These are phyloP conservation scores for Dipus sagitta DNA, from an alignment of 2,797 vertebrate genomes.

Conservation along the genomic window DNA sequence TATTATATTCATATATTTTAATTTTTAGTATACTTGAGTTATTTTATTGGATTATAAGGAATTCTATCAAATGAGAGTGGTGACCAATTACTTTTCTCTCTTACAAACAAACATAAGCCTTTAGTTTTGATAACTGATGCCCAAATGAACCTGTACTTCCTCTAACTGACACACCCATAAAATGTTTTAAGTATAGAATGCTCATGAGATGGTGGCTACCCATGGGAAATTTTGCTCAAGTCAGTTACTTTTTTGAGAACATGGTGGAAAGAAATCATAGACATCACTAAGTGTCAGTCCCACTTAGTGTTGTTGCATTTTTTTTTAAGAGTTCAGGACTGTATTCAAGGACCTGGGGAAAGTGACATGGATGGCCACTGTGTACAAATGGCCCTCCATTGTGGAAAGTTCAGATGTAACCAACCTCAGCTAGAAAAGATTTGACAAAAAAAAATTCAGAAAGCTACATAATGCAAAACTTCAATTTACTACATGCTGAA, in stretches of 20 bases:
- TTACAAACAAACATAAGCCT: not conserved
- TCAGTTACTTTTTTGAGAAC: not conserved
- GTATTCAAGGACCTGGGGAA: not conserved
- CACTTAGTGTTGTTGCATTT: not conserved
- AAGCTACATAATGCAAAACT: not conserved
- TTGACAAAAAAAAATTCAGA: not conserved
- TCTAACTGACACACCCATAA: not conserved
- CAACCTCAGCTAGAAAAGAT: not conserved
- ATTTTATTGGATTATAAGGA: constrained; percentile 14
- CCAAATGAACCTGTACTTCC: not conserved
- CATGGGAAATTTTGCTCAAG: not conserved
- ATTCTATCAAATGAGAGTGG: not conserved
- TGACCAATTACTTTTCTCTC: not conserved
- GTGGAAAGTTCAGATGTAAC: not conserved
- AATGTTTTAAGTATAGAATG: not conserved
- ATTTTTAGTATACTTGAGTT: not conserved
- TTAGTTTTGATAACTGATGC: not conserved
- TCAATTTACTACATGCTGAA: not conserved
- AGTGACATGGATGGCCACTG: not conserved
- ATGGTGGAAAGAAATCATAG: not conserved
- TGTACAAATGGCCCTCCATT: not conserved
- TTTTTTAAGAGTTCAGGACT: not conserved
- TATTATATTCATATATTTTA: not conserved
- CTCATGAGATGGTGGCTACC: not conserved
- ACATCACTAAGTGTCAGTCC: not conserved